Evolutionary conservation across 92 coral and sea anemone species (phyloP).

Genomic region (Siderastrea siderea): DNA sequence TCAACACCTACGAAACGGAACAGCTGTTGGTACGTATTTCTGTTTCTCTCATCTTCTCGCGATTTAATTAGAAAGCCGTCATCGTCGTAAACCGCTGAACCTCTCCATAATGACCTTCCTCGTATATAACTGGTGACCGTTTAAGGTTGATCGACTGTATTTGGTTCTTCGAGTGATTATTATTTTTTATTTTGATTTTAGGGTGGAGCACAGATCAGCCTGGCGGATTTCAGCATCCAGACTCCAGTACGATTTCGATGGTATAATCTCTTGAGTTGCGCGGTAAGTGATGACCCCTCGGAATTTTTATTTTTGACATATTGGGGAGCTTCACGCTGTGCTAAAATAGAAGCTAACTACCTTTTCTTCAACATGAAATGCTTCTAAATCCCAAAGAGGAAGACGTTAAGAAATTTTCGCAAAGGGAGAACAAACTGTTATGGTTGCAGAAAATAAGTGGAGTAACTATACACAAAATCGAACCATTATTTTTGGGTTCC

Average conservation of each 20-base stretch:
- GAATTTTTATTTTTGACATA: no score
- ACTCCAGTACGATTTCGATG: constrained; percentile 89
- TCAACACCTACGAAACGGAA: constrained; percentile 78
- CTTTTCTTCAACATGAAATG: no score
- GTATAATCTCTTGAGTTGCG: constrained; percentile 90
- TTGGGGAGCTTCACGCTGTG: no score
- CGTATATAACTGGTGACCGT: neutral
- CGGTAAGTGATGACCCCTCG: constrained; percentile 67
- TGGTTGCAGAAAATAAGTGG: no score
- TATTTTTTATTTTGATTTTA: constrained; percentile 24
- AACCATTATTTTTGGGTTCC: no score
- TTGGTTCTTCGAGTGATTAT: neutral
- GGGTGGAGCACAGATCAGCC: constrained; percentile 95
- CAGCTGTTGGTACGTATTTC: constrained; percentile 83
- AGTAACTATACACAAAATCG: no score
- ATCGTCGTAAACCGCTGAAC: neutral
- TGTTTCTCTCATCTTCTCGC: neutral
- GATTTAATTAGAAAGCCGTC: neutral
- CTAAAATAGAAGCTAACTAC: no score
- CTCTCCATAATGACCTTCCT: neutral
- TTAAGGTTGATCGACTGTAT: neutral
- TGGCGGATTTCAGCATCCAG: constrained; percentile 89
- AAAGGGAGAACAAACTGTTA: no score
- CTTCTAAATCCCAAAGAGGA: no score
- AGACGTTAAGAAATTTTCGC: no score